Conservation (phyloP, 2,113 vertebrate species). For the Gila orcuttii region DNA sequence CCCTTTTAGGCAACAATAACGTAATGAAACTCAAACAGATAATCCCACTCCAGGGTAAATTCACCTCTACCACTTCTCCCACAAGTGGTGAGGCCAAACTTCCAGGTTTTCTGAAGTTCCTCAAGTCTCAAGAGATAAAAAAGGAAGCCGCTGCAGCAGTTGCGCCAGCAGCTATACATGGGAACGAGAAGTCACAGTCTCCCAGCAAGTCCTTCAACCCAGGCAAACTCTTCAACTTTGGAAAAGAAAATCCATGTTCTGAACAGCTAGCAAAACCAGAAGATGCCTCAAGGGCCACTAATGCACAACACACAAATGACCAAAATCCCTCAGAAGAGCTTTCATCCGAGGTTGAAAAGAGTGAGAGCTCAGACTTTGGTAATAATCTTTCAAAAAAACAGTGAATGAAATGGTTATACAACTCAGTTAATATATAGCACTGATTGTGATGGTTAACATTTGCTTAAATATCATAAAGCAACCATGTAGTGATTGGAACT, state of each 20-base stretch:
- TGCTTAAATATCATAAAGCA: slow-evolving; percentile 10
- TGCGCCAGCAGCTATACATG: slow-evolving; percentile 64
- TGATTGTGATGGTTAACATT: slow-evolving; percentile 22
- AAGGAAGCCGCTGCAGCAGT: slow-evolving; percentile 72
- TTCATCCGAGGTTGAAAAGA: slow-evolving; percentile 66
- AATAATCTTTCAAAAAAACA: slow-evolving; percentile 62
- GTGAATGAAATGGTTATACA: slow-evolving; percentile 46
- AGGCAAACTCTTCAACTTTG: slow-evolving; percentile 92
- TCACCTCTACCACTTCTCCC: slow-evolving; percentile 85
- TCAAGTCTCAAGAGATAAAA: slow-evolving; percentile 90
- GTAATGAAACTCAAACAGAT: slow-evolving; percentile 97
- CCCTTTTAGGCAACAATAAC: slow-evolving; percentile 91
- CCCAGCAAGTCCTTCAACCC: slow-evolving; percentile 94
- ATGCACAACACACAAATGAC: slow-evolving; percentile 67
- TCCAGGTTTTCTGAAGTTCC: slow-evolving; percentile 92
- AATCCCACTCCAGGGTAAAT: slow-evolving; percentile 93
- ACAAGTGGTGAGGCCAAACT: slow-evolving; percentile 88
- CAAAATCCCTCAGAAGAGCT: slow-evolving; percentile 68
- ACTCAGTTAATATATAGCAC: slow-evolving; percentile 21
- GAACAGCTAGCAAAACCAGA: slow-evolving; percentile 58
- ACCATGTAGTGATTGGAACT: slow-evolving; percentile 15
- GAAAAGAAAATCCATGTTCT: slow-evolving; percentile 76
- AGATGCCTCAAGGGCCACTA: slow-evolving; percentile 47
- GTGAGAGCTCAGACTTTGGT: slow-evolving; percentile 63
- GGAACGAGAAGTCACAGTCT: slow-evolving; percentile 83